Conservation (phyloP, 2,113 vertebrate species). For the Marmota flaviventris region DNA sequence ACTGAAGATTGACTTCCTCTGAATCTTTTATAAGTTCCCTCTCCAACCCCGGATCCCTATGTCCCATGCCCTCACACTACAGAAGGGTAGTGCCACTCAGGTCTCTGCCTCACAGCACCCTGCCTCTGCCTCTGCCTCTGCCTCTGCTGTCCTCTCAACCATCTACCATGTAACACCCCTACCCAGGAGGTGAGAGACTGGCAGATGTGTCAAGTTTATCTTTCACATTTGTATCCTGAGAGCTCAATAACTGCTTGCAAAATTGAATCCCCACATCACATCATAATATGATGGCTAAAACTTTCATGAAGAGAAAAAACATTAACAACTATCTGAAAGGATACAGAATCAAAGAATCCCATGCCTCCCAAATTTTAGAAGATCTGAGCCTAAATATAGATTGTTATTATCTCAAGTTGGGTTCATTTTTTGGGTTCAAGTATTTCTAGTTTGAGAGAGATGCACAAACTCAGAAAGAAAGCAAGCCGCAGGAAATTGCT, state of each 20-base stretch:
- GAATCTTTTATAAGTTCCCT: not conserved
- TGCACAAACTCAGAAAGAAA: conserved; percentile 4
- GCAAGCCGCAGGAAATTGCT: not conserved
- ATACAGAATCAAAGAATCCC: not conserved
- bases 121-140: not conserved
- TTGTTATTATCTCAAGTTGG: not conserved
- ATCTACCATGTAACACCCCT: not conserved
- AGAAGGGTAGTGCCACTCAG: not conserved
- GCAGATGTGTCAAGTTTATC: not conserved
- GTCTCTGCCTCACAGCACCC: not conserved
- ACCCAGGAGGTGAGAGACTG: not conserved
- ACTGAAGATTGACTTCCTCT: not conserved
- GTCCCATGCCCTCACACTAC: rapidly evolving
- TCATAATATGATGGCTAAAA: not conserved
- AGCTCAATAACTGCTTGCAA: not conserved
- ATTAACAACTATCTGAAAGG: not conserved
- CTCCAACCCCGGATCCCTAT: rapidly evolving
- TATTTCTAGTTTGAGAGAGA: conserved; percentile 33
- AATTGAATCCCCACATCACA: not conserved
- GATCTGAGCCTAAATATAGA: not conserved
- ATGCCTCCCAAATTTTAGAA: not conserved
- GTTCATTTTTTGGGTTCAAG: not conserved
- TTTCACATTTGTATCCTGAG: not conserved
- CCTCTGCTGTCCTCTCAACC: not conserved
- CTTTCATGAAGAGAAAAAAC: not conserved